phyloP scores from a whole-genome alignment of 1,140 invertebrate species.

The Calephelis virginiensis region DNA sequence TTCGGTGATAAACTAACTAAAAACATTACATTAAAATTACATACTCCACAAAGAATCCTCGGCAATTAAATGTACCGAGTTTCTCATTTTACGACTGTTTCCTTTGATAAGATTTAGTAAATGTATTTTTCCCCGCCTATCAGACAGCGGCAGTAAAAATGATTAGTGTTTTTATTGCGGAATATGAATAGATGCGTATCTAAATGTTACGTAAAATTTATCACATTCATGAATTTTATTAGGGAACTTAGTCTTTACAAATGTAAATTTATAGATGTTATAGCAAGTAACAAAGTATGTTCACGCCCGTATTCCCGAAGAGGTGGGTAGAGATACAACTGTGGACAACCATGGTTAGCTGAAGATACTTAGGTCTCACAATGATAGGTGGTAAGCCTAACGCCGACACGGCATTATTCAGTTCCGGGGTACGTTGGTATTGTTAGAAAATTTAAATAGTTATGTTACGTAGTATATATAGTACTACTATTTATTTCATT shows the following conservation, averaged over 20 bases:
- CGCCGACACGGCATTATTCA: too few relatives aligned
- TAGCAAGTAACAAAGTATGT: too few relatives aligned
- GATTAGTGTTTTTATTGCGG: slow-evolving; percentile 7
- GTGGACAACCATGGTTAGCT: too few relatives aligned
- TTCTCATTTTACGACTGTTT: slow-evolving; percentile 5
- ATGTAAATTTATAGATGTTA: neutral
- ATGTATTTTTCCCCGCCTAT: slow-evolving; percentile 6
- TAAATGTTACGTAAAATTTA: neutral
- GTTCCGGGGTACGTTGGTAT: too few relatives aligned
- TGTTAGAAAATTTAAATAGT: too few relatives aligned
- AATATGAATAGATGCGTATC: slow-evolving; percentile 1
- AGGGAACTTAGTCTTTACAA: neutral
- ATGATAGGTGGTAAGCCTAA: too few relatives aligned
- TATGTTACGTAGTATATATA: too few relatives aligned
- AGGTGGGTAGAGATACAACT: too few relatives aligned
- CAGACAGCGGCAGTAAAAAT: slow-evolving; percentile 6
- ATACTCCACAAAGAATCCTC: neutral
- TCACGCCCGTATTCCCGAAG: too few relatives aligned
- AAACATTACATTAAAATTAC: neutral
- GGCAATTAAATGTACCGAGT: slow-evolving; percentile 2
- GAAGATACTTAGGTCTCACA: too few relatives aligned
- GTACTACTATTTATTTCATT: too few relatives aligned
- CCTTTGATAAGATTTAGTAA: slow-evolving; percentile 6
- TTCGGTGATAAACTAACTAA: too few relatives aligned
- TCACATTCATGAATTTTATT: slow-evolving; percentile 1